Base-by-base conservation (phyloP, 1,140 invertebrate species). In the Chionoecetes opilio region DNA sequence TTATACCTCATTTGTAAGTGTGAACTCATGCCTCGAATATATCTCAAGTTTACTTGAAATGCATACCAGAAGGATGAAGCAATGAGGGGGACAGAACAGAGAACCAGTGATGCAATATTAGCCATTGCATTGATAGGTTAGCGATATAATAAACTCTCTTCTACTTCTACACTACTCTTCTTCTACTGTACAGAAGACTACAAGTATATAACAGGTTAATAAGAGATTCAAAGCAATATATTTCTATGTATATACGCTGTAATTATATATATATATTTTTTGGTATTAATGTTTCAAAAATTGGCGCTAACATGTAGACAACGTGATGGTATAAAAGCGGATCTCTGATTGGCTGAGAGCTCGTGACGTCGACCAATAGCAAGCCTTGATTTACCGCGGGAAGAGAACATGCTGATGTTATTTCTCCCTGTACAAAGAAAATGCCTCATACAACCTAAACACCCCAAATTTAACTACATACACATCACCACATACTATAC, bases 341-440 rank as follows among this genome's bases (percentile, higher is more conserved):
- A 0, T 5, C 31, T 5, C 14, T 38, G 94, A 92, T 92, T 95
- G 94, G 94, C 34, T 35, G 31, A n/a, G 6, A 32, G 32, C 21
- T 34, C 31, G 34, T n/a, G 9, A 29, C 84, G 34, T 17, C n/a
- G 46, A 21, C 94, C 94, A 95, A 95, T 95, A 46, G 53, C 35
- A 26, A 14, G 32, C 82, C n/a, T 46, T 91, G 94, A 92, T 92
- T 92, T 85, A 95, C 85, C 94, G 94, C 94, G 94, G 94, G 94
- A 95, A 95, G 94, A 95, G 90, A 32, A 53, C 94, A 95, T 95
- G 94, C 94, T 95, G 91, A 92, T 95, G 94, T 32, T 87, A 90
- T 92, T 75, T 87, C 34, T 17, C 82, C 0, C 26, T 11, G 34
- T 85, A 95, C 94, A 95, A 95, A 95, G 94, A 95, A 95, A 95